Evolutionary conservation across 2,797 vertebrate genomes (phyloP).

Genomic region (Galaxias olidus): DNA sequence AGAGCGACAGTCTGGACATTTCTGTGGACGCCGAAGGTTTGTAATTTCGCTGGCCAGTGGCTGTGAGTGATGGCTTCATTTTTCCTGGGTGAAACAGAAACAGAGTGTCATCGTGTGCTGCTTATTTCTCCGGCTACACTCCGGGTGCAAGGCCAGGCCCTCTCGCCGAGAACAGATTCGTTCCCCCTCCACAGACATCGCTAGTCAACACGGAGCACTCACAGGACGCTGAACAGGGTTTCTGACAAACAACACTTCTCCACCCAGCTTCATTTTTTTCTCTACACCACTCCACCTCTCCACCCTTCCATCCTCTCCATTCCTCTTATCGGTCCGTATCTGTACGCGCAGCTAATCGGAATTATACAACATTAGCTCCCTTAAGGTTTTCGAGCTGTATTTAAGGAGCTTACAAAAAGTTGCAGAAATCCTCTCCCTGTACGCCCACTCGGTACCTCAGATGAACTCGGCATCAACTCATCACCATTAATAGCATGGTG

Average conservation of each 20-base stretch:
- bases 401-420: not conserved
- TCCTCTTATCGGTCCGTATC: not conserved
- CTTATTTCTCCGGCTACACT: slow-evolving; percentile 66
- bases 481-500: not conserved
- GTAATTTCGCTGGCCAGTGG: slow-evolving; percentile 55
- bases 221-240: slow-evolving; percentile 50
- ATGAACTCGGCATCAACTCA: slow-evolving; percentile 12
- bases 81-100: slow-evolving; percentile 51
- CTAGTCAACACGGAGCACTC: slow-evolving; percentile 54
- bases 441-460: not conserved
- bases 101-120: slow-evolving; percentile 59
- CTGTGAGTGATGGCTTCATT: slow-evolving; percentile 69
- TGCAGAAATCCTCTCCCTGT: not conserved
- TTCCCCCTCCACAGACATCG: slow-evolving; percentile 52
- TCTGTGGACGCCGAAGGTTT: slow-evolving; percentile 43
- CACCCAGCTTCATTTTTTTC: slow-evolving; percentile 31
- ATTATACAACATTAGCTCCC: not conserved
- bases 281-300: not conserved
- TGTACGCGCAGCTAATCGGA: slow-evolving; percentile 10
- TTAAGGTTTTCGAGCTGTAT: not conserved
- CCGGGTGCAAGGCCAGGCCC: slow-evolving; percentile 58
- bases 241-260: slow-evolving; percentile 65
- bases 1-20: slow-evolving; percentile 48
- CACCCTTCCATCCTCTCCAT: not conserved
- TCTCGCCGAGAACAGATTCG: slow-evolving; percentile 56